Base-by-base conservation (phyloP, 2,888 invertebrate genomes). In the Andrena marginata region DNA sequence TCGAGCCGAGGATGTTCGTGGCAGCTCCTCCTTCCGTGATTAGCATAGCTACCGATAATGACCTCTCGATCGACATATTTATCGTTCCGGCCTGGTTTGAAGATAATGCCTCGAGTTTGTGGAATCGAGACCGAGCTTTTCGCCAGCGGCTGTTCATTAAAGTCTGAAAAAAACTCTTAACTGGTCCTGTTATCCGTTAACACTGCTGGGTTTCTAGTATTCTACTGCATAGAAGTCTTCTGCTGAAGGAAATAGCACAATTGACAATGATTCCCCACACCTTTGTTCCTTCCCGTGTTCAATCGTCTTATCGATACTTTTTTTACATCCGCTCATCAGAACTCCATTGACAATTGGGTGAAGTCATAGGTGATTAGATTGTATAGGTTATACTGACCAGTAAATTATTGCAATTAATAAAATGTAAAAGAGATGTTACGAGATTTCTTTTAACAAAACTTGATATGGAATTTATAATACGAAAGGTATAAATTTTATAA, bases 31-130 rank as follows among this genome's bases (percentile, higher is more conserved):
- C 80, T 87, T 84, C 72, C 80, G 68, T 33, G 71, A 87, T 87
- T 87, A 87, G 86, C 88, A 87, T 87, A 85, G 60, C 67, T 54
- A 59, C 70, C 71, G 77, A 86, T 88, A 84, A 87, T 85, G 73
- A 85, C 83, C 81, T 71, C 78, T 76, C 71, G 75, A 85, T 86
- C 77, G 71, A 77, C 80, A 71, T 86, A 80, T 86, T 85, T 84
- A 77, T 80, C 86, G 72, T 84, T 54, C 75, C 42, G 60, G 13
- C 49, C 68, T 42, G 51, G 74, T 69, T 69, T 26, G 29, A 29
- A 35, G 42, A 74, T 54, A 69, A 74, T 54, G 29, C 60, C 8
- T 8, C 48, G 33, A 60, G 56, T 48, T 48, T 8, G 4, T 16
- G 10, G 16, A 29, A 48, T 5, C 35, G 23, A 10, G 31, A 5